These are phyloP conservation scores for Ochotona princeps DNA, from an alignment of 2,113 vertebrate genomes.

Conservation along the genomic window DNA sequence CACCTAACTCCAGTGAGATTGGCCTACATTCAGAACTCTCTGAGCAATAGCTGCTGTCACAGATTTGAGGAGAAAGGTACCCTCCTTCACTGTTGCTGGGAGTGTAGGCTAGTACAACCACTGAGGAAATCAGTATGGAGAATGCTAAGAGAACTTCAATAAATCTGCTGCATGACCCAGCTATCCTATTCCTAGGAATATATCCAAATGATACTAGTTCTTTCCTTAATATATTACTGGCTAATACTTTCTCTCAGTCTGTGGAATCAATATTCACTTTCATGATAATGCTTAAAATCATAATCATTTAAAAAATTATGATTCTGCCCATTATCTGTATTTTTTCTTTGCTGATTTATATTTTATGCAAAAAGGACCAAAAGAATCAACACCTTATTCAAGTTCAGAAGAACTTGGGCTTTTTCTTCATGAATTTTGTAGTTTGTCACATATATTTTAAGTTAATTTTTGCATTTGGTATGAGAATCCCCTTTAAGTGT, in stretches of 20 bases:
- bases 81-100: no score
- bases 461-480: background rate
- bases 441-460: background rate
- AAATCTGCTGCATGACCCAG: no score
- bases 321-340: background rate
- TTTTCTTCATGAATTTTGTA: slow-evolving; percentile 14
- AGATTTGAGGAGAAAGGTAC: no score
- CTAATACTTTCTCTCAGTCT: background rate
- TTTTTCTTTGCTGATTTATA: background rate
- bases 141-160: no score
- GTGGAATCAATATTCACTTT: background rate
- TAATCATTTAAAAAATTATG: background rate
- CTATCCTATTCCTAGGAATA: no score
- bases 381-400: background rate
- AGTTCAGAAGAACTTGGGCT: background rate
- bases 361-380: background rate
- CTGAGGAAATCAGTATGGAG: no score
- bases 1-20: no score
- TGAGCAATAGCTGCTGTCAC: no score
- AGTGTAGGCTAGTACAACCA: no score
- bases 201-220: no score
- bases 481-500: background rate
- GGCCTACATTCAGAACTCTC: no score
- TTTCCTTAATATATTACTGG: background rate
- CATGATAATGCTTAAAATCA: background rate